Percentiles rank a stretch among this genome's conserved stretches.
These are phyloP conservation scores for Naso thynnoides DNA, from an alignment of 2,797 vertebrate species.

Conservation along the genomic window DNA sequence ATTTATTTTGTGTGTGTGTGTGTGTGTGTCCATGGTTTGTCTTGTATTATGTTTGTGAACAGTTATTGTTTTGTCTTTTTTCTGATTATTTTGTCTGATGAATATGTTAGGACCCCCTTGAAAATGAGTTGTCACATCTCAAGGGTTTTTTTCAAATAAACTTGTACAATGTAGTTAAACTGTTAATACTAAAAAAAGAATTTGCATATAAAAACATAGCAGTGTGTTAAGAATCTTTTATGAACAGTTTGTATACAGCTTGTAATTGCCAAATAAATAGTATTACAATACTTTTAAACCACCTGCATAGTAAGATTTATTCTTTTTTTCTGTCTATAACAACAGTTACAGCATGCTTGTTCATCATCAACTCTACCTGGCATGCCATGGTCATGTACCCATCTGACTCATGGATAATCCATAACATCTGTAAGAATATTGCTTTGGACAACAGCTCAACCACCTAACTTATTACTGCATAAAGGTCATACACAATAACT, in stretches of 20 bases:
- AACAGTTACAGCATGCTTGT: not conserved
- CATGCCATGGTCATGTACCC: not conserved
- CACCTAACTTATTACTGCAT: not conserved
- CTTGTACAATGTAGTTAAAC: too few species aligned
- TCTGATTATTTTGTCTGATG: too few species aligned
- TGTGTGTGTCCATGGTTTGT: too few species aligned
- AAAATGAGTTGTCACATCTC: too few species aligned
- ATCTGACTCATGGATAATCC: not conserved
- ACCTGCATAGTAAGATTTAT: not conserved
- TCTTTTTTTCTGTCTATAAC: not conserved
- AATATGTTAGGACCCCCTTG: too few species aligned
- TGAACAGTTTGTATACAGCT: not conserved
- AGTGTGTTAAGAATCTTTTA: not conserved
- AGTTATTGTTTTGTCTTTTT: too few species aligned
- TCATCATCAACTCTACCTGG: not conserved
- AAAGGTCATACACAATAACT: not conserved
- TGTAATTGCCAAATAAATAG: not conserved
- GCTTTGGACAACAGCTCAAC: not conserved
- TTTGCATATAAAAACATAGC: not conserved
- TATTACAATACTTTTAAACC: not conserved
- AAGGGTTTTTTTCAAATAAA: too few species aligned
- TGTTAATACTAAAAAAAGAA: not conserved
- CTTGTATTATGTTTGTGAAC: too few species aligned
- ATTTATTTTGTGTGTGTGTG: too few species aligned
- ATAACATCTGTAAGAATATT: not conserved